Base-by-base conservation (phyloP, 92 coral and sea anemone species). In the Epizoanthus illoricatus region DNA sequence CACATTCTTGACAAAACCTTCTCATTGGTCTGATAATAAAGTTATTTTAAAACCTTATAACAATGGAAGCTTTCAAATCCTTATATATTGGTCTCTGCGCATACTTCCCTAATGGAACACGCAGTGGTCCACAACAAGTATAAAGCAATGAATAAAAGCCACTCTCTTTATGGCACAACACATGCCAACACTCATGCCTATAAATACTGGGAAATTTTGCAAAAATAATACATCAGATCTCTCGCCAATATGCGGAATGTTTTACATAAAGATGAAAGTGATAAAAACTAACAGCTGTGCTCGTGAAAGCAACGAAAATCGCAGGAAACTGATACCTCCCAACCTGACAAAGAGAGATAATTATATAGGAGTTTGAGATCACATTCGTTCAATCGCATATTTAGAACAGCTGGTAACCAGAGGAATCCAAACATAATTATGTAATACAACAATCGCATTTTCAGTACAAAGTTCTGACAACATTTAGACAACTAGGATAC, bases 1-100 rank as follows among this genome's bases (percentile, higher is more conserved):
- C n/a, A 8, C 81, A 59, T 19, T 78, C 54, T 42, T 21, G 33
- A 21, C 23, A 42, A 74, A 52, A n/a, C 33, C 72, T 62, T 63
- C 21, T 58, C 60, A 78, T 43, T 63, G 71, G 82, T 62, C 40
- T 78, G 71, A 7, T 20, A 62, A 78, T 69, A 41, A 28, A n/a
- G 58, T 42, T 16, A 62, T 76, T 76, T 58, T 61, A 60, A 18
- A 43, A 55, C 5, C 9, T 23, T 49, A 49, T 49, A 78, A 78
- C 71, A 78, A 78, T 78, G 45, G n/a, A 41, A 45, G 59, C 71
- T 78, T 75, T 75, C 81, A 75, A 40, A 58, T 59, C 0, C 15
- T 45, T 67, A 9, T 11, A 64, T 78, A 78, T 78, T 78, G 82
- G 71, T 63, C 70, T 62, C 23, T 63, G 82, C 43, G 49, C 43